Evolutionary conservation across 2,797 vertebrate species (phyloP).

Genomic region (Pteronotus mesoamericanus): DNA sequence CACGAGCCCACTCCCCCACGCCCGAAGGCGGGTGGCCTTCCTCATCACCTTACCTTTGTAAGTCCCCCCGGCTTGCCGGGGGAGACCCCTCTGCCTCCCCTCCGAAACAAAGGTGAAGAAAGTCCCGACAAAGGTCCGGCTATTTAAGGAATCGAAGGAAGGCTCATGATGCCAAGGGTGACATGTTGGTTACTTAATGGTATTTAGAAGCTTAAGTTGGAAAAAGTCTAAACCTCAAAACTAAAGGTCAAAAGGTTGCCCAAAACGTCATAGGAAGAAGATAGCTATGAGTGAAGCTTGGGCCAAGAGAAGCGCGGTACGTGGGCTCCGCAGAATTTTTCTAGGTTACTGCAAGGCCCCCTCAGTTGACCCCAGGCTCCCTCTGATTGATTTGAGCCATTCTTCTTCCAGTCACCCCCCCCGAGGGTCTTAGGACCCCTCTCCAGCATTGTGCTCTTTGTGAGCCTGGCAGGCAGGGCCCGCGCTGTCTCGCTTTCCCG

Average conservation of each 20-base stretch:
- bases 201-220: not conserved
- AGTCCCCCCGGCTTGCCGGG: not conserved
- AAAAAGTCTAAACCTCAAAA: conserved; percentile 33
- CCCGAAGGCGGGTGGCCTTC: not conserved
- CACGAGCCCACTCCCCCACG: too few relatives aligned
- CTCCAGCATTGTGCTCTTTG: not conserved
- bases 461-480: not conserved
- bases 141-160: not conserved
- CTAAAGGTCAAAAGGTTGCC: conserved; percentile 8
- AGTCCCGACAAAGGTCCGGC: not conserved
- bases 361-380: not conserved
- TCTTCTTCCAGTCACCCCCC: not conserved
- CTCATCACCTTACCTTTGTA: not conserved
- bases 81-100: not conserved
- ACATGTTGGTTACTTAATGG: not conserved
- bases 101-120: conserved; percentile 5
- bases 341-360: not conserved
- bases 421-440: not conserved
- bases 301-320: not conserved
- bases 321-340: not conserved
- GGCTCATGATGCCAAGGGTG: not conserved
- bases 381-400: conserved; percentile 22
- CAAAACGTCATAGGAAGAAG: not conserved
- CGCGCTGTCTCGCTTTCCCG: not conserved
- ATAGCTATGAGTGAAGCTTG: not conserved